phyloP scores from a whole-genome alignment of 2,113 vertebrate species.

The Hippocampus mohnikei region DNA sequence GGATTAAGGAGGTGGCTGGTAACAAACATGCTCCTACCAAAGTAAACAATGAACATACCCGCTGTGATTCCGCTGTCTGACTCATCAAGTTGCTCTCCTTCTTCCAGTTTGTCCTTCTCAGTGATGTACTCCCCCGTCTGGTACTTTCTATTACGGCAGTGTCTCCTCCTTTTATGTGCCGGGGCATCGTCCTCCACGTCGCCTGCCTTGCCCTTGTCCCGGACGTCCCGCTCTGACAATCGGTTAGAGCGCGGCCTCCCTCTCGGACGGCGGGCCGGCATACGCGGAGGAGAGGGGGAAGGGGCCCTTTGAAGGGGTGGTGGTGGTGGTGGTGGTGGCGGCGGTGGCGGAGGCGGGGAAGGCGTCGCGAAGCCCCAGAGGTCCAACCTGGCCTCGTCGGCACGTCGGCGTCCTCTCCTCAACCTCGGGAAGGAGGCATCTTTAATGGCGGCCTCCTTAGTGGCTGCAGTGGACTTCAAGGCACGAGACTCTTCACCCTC shows the following conservation, averaged over 20 bases:
- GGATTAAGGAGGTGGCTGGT: not conserved
- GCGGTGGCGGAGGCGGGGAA: slow-evolving; percentile 58
- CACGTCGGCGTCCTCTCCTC: slow-evolving; percentile 68
- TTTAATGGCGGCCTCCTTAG: slow-evolving; percentile 46
- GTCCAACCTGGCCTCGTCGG: slow-evolving; percentile 67
- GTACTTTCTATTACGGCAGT: slow-evolving; percentile 89
- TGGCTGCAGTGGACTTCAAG: slow-evolving; percentile 26
- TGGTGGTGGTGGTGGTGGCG: slow-evolving; percentile 47
- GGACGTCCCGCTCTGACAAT: slow-evolving; percentile 41
- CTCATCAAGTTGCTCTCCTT: slow-evolving; percentile 61
- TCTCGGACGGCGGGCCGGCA: slow-evolving; percentile 64
- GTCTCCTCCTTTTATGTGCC: slow-evolving; percentile 82
- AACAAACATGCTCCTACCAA: not conserved
- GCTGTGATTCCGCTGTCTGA: slow-evolving; percentile 65
- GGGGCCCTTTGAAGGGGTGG: slow-evolving; percentile 24
- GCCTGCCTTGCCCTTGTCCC: slow-evolving; percentile 45
- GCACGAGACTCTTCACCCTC: slow-evolving; percentile 33
- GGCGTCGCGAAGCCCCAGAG: slow-evolving; percentile 73
- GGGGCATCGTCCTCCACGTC: slow-evolving; percentile 52
- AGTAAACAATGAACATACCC: slow-evolving; percentile 29
- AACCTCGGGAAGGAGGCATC: slow-evolving; percentile 60
- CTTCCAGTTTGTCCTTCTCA: slow-evolving; percentile 76
- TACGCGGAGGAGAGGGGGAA: slow-evolving; percentile 25
- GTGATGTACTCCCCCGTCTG: slow-evolving; percentile 92
- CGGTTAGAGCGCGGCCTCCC: slow-evolving; percentile 73